phyloP scores from a whole-genome alignment of 2,888 invertebrate species.

The Caradrina kadenii region DNA sequence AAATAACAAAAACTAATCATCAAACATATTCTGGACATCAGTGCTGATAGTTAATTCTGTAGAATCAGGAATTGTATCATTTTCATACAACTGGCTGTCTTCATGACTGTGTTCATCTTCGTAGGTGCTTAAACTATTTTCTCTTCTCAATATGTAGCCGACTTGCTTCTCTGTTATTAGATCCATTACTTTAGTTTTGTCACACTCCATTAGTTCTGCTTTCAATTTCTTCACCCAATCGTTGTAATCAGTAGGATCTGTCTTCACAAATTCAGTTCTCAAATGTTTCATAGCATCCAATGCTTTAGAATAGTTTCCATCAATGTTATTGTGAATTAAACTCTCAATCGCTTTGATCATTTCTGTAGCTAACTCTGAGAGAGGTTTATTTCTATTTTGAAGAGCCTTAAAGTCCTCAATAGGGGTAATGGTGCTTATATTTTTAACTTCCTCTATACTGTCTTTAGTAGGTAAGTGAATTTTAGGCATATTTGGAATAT shows the following conservation, averaged over 20 bases:
- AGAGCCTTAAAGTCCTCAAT: constrained; percentile 90
- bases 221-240: constrained; percentile 83
- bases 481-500: constrained; percentile 71
- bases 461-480: constrained; percentile 73
- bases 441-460: constrained; percentile 65
- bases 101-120: constrained; percentile 76
- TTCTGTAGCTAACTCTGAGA: constrained; percentile 74
- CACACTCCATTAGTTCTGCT: constrained; percentile 72
- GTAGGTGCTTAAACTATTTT: constrained; percentile 79
- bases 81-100: constrained; percentile 85
- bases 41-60: constrained; percentile 79
- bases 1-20: constrained; percentile 67
- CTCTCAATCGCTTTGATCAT: constrained; percentile 83
- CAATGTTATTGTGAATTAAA: constrained; percentile 80
- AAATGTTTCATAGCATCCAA: constrained; percentile 79
- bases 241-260: constrained; percentile 81
- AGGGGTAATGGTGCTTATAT: constrained; percentile 91
- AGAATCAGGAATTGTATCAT: constrained; percentile 82
- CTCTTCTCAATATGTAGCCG: constrained; percentile 80
- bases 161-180: constrained; percentile 76
- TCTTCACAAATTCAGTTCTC: constrained; percentile 79
- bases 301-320: constrained; percentile 81
- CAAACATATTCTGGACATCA: constrained; percentile 85
- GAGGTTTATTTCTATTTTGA: constrained; percentile 77
- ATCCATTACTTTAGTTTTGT: constrained; percentile 74